Conservation (phyloP, 1,140 invertebrate genomes). For the Bombus balteatus region DNA sequence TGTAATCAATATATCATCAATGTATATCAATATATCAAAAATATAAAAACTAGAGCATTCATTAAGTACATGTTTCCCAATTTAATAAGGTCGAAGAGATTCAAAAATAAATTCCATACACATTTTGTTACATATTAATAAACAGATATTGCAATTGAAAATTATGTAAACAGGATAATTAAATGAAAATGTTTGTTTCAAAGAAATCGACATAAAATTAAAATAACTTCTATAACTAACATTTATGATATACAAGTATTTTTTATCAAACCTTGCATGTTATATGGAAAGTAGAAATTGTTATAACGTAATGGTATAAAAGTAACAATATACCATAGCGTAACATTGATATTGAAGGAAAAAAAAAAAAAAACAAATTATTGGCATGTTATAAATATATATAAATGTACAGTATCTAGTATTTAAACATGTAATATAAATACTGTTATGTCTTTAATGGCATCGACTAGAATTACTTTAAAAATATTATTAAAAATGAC, state of each 20-base stretch:
- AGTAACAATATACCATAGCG: background rate
- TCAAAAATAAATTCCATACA: background rate
- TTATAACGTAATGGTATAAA: slow-evolving; percentile 16
- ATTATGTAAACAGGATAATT: background rate
- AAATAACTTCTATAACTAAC: background rate
- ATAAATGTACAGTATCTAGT: slow-evolving; percentile 52
- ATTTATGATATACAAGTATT: background rate
- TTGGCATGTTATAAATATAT: slow-evolving; percentile 39
- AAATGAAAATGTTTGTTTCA: background rate
- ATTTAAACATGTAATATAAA: slow-evolving; percentile 44
- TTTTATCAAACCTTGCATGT: slow-evolving; percentile 34
- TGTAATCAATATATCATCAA: too few relatives aligned
- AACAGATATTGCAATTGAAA: background rate
- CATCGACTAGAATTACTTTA: slow-evolving; percentile 62
- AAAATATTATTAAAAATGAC: slow-evolving; percentile 52
- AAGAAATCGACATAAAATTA: background rate
- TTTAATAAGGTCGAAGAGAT: background rate
- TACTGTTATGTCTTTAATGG: slow-evolving; percentile 62
- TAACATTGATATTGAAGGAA: slow-evolving; percentile 14
- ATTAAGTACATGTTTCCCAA: background rate
- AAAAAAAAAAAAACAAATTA: slow-evolving; percentile 16
- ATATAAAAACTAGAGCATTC: background rate
- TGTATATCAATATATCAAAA: too few relatives aligned
- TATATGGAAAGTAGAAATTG: slow-evolving; percentile 31
- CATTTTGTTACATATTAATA: background rate